Evolutionary conservation across 2,113 vertebrate species (phyloP), one percentile per base, ranked within the genome.

Genomic region (Syngnathoides biaculeatus): DNA sequence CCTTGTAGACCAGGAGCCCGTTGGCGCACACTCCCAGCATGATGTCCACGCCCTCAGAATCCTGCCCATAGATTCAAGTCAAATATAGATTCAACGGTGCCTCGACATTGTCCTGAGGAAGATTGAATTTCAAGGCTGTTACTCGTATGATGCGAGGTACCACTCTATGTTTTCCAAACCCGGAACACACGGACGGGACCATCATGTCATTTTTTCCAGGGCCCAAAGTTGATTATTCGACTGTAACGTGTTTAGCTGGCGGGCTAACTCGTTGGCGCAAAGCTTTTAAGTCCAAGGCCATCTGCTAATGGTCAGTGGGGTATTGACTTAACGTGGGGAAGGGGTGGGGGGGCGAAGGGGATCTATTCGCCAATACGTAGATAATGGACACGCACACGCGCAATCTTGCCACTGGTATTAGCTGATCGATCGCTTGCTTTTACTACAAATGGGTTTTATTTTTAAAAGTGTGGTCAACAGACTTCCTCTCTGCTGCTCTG

Each of bases 1-100:
- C 97, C 90, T 98, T 98, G 89, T 98, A 99, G 88, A 99, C 96
- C 77, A 98, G 88, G 57, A 99, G 91, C 12, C 97, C 97, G 0
- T 96, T 99, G 78, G 97, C 92, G 75, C 97, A 98, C 38, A 99
- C 95, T 0, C 97, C 97, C 50, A 99, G 82, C 94, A 96, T 98
- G 91, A 99, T 98, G 90, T 99, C 97, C 88, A 99, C 96, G 0
- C 93, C 95, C 90, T 98, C 97, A 0, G 95, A 99, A 83, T 99
- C 97, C 97, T 99, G 79, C 0, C 0, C 0, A 43, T 0, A 55
- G 22, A 13, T 6, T 42, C 22, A 67, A 1, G 71, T 59, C 5
- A 57, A 48, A 48, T 48, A 47, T 1, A 20, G 19, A 50, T 50
- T n/a, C 19, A n/a, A 6, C 19, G 6, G 45, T 19, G 17, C 15